A percentile compares a stretch with the other conserved stretches of the same genome.
These are phyloP conservation scores for Daboia siamensis DNA, from an alignment of 2,113 vertebrate genomes.

Conservation along the genomic window DNA sequence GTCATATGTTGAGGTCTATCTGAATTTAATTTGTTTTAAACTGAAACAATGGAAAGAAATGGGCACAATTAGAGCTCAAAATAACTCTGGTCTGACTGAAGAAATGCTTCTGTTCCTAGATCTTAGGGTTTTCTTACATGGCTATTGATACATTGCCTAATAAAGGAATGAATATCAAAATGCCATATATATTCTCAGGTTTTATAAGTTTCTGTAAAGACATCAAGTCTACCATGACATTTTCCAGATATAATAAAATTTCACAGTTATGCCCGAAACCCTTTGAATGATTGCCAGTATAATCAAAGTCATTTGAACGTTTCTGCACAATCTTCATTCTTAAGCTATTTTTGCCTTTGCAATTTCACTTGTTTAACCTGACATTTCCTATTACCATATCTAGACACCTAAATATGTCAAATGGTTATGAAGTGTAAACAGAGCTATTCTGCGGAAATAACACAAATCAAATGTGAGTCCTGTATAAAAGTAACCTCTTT, in stretches of 20 bases:
- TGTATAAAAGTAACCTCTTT: slow-evolving; percentile 22
- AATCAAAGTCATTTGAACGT: slow-evolving; percentile 49
- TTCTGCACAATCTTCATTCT: slow-evolving; percentile 36
- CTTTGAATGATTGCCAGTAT: slow-evolving; percentile 44
- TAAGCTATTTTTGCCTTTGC: slow-evolving; percentile 48
- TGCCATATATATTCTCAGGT: slow-evolving; percentile 35
- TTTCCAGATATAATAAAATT: slow-evolving; percentile 53
- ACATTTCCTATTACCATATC: slow-evolving; percentile 55
- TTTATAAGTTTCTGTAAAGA: slow-evolving; percentile 47
- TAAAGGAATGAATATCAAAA: slow-evolving; percentile 17
- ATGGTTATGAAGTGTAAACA: slow-evolving; percentile 33
- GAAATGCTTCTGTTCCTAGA: neutral
- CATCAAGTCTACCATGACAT: slow-evolving; percentile 37
- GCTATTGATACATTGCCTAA: neutral
- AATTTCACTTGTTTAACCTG: slow-evolving; percentile 52
- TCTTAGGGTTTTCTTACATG: neutral
- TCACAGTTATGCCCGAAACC: slow-evolving; percentile 37
- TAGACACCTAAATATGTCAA: slow-evolving; percentile 43
- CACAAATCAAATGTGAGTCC: slow-evolving; percentile 35
- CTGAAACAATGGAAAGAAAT: neutral
- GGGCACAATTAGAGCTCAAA: neutral
- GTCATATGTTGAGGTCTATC: neutral
- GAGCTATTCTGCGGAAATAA: slow-evolving; percentile 29
- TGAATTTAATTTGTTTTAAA: neutral
- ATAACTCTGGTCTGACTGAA: neutral